Evolutionary conservation across 2,797 vertebrate genomes (phyloP).

Genomic region (Gymnothorax javanicus): DNA sequence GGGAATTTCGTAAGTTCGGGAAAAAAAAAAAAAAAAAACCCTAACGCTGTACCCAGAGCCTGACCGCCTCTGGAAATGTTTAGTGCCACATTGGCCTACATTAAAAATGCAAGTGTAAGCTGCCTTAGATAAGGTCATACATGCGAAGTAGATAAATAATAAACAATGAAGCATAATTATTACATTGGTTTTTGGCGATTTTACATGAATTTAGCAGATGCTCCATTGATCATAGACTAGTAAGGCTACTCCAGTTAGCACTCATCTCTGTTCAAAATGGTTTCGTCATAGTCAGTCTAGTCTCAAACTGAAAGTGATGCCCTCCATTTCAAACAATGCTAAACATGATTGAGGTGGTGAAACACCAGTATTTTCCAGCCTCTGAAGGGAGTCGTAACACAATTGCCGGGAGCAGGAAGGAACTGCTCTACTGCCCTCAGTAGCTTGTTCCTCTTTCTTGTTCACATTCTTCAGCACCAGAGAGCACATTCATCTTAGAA

Average conservation of each 20-base stretch:
- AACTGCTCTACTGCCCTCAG: neutral
- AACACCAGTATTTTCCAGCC: neutral
- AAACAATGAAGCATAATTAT: neutral
- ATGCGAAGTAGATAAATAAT: neutral
- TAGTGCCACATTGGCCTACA: neutral
- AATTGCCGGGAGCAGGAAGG: conserved; percentile 14
- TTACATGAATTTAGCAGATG: neutral
- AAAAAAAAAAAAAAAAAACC: too few relatives aligned
- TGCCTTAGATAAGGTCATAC: neutral
- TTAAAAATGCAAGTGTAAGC: neutral
- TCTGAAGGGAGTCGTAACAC: neutral
- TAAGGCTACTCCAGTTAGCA: neutral
- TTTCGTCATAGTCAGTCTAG: neutral
- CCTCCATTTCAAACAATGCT: neutral
- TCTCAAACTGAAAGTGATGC: neutral
- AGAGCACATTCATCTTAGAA: neutral
- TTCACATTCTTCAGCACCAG: neutral
- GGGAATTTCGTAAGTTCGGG: too few relatives aligned
- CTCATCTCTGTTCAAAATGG: neutral
- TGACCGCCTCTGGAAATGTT: neutral
- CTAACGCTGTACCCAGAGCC: too few relatives aligned
- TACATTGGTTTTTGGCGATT: neutral
- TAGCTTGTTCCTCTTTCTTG: neutral
- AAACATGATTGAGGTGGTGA: neutral
- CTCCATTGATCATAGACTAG: neutral